These are phyloP conservation scores for Leptodactylus fuscus DNA, from an alignment of 2,113 vertebrate genomes.

Conservation along the genomic window DNA sequence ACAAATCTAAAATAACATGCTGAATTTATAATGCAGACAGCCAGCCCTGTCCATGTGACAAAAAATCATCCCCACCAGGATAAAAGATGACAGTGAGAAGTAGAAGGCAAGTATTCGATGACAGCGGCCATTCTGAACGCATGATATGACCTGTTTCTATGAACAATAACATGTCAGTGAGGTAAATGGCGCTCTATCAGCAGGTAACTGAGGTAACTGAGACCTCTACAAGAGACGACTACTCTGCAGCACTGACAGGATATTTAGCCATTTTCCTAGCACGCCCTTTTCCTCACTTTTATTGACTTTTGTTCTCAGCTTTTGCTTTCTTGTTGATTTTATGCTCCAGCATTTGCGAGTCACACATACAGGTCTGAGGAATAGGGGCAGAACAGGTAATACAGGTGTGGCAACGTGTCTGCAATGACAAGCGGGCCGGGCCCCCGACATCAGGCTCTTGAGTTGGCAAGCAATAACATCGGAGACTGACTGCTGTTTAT, in stretches of 20 bases:
- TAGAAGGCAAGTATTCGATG: slow-evolving; percentile 43
- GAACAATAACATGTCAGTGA: slow-evolving; percentile 48
- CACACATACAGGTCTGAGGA: slow-evolving; percentile 26
- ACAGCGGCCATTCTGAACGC: slow-evolving; percentile 38
- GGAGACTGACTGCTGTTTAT: slow-evolving; percentile 37
- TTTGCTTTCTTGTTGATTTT: slow-evolving; percentile 51
- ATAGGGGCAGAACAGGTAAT: slow-evolving; percentile 53
- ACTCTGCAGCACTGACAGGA: slow-evolving; percentile 42
- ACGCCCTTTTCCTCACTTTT: slow-evolving; percentile 45
- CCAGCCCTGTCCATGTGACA: slow-evolving; percentile 10
- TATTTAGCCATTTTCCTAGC: slow-evolving; percentile 41
- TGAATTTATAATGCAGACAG: slow-evolving; percentile 19
- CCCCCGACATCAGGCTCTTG: slow-evolving; percentile 21
- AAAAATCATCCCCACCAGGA: background rate
- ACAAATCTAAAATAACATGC: background rate
- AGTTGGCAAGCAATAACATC: background rate
- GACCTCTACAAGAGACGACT: slow-evolving; percentile 42
- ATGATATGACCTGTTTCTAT: background rate
- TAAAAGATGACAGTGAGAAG: background rate
- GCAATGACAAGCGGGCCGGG: background rate
- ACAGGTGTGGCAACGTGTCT: slow-evolving; percentile 36
- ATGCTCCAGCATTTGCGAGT: slow-evolving; percentile 16
- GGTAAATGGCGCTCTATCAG: slow-evolving; percentile 48
- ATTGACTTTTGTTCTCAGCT: slow-evolving; percentile 51
- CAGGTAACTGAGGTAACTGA: slow-evolving; percentile 56